Evolutionary conservation across 2,888 invertebrate genomes (phyloP), one percentile per base, ranked within the genome.

Genomic region (Oscheius myriophilus): DNA sequence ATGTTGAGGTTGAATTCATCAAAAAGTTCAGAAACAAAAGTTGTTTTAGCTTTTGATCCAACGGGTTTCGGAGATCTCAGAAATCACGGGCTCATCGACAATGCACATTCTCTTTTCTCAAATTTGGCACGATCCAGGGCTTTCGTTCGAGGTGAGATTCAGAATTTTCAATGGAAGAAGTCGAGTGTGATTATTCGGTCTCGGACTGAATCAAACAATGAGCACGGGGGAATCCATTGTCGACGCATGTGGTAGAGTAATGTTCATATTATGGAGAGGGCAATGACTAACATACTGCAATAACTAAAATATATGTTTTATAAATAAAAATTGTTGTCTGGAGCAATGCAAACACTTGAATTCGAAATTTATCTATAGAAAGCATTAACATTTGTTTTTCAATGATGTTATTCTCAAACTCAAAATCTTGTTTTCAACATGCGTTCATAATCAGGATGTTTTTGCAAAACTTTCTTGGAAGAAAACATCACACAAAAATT

Each of bases 111-210:
- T 86, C 23, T 83, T 86, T 69, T 82, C 81, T 45, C 85, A 85
- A 69, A 86, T 86, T 69, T 86, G 86, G 86, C 85, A 86, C 53
- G 86, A 86, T 73, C 86, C 85, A 1, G 84, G 83, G 7, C 71
- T 86, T 7, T 79, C 79, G 26, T 86, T 84, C 68, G 83, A 84
- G 77, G 84, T 81, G 12, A 11, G 57, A 41, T 7, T n/a, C 12
- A 43, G 23, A 21, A 11, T 58, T 43, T 45, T 46, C 21, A 6
- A 2, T 9, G 6, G 21, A 59, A 16, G 53, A 53, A 53, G 26
- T n/a, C 11, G 41, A 45, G 16, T 43, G 7, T 51, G 9, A 23
- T 52, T 51, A 46, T 61, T 23, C 49, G 46, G 39, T 46, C 21
- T 59, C 23, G 23, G 26, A n/a, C 53, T 4, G 23, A 23, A 53